A percentile compares a stretch with the other conserved stretches of the same genome.
phyloP scores from a whole-genome alignment of 2,888 invertebrate genomes.

The Mythimna loreyi region DNA sequence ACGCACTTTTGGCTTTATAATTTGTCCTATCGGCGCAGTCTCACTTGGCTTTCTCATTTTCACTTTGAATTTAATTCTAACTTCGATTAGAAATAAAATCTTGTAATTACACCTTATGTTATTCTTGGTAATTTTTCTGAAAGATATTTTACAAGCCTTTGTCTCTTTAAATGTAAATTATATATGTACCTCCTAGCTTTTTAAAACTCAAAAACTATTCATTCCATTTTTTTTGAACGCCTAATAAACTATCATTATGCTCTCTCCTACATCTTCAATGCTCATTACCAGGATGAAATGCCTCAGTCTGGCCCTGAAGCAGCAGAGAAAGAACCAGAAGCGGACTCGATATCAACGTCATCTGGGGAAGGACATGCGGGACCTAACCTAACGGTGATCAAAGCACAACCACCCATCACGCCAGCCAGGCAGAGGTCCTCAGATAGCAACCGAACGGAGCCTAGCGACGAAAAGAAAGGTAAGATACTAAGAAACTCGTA shows the following conservation, averaged over 20 bases:
- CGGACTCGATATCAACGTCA: slow-evolving; percentile 82
- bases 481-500: not conserved
- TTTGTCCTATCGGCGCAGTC: slow-evolving; percentile 45
- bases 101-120: slow-evolving; percentile 4
- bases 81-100: slow-evolving; percentile 24
- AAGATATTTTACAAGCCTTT: not conserved
- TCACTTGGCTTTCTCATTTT: slow-evolving; percentile 47
- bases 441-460: slow-evolving; percentile 90
- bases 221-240: not conserved
- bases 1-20: slow-evolving; percentile 32
- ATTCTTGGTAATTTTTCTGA: not conserved
- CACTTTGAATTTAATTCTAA: slow-evolving; percentile 27
- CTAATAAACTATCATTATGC: not conserved
- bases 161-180: not conserved
- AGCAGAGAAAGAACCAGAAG: slow-evolving; percentile 79
- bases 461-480: slow-evolving; percentile 88
- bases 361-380: slow-evolving; percentile 82
- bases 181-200: not conserved
- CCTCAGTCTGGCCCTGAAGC: slow-evolving; percentile 84
- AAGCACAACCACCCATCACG: slow-evolving; percentile 77
- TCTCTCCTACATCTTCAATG: slow-evolving; percentile 21
- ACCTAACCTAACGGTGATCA: slow-evolving; percentile 84
- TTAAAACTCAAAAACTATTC: slow-evolving; percentile 25
- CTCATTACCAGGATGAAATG: slow-evolving; percentile 79
- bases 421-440: slow-evolving; percentile 89